These are phyloP conservation scores for Pollicipes pollicipes DNA, from an alignment of 1,140 invertebrate genomes.

Conservation along the genomic window DNA sequence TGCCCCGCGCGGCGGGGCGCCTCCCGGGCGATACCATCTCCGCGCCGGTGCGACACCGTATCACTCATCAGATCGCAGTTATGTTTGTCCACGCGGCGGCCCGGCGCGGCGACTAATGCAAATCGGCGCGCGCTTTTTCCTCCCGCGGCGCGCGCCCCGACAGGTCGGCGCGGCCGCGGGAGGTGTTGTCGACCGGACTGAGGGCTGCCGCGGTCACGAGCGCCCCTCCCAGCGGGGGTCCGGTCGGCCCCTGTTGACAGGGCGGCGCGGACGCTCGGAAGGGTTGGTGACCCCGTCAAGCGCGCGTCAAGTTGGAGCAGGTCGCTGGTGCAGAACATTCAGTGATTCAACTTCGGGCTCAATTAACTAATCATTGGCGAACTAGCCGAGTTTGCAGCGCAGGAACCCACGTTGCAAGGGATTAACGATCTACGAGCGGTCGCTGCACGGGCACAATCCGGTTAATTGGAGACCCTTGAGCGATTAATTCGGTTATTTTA, in stretches of 20 bases:
- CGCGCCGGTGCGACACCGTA: not conserved
- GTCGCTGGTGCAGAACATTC: not conserved
- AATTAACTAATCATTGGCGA: not conserved
- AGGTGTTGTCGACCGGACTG: too few species aligned
- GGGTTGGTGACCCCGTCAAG: not conserved
- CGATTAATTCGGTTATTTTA: too few species aligned
- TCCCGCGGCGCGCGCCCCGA: not conserved
- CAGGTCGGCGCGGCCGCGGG: not conserved
- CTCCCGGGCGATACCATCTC: not conserved
- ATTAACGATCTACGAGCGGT: too few species aligned
- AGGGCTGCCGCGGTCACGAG: too few species aligned
- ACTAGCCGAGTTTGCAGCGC: too few species aligned
- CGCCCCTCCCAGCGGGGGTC: too few species aligned
- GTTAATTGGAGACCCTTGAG: too few species aligned
- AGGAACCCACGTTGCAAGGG: too few species aligned
- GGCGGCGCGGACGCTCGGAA: not conserved
- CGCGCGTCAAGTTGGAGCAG: not conserved
- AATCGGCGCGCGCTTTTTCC: not conserved
- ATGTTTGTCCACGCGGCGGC: too few species aligned
- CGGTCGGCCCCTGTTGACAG: not conserved
- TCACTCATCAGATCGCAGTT: not conserved
- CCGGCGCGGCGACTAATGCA: not conserved
- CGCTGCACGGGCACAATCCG: too few species aligned
- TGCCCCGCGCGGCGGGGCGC: too few species aligned
- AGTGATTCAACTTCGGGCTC: not conserved